Evolutionary conservation across 2,888 invertebrate species (phyloP).

Genomic region (Stratiomys singularior): DNA sequence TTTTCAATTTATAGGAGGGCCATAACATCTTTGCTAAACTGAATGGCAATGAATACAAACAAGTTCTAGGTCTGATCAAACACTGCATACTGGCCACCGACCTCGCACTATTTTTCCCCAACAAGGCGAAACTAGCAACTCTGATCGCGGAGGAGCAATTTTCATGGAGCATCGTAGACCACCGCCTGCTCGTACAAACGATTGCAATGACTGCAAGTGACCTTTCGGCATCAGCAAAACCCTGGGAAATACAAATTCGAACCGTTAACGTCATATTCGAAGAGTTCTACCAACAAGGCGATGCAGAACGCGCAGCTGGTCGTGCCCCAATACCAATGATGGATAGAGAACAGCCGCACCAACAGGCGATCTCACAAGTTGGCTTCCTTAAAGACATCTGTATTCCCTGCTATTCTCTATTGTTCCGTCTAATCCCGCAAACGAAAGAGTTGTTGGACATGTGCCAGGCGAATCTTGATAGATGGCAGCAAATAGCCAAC

Average conservation of each 20-base stretch:
- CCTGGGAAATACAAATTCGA: slow-evolving; percentile 83
- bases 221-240: slow-evolving; percentile 84
- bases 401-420: slow-evolving; percentile 79
- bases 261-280: slow-evolving; percentile 85
- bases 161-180: slow-evolving; percentile 73
- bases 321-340: slow-evolving; percentile 82
- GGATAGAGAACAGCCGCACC: slow-evolving; percentile 78
- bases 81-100: slow-evolving; percentile 89
- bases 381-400: slow-evolving; percentile 85
- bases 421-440: slow-evolving; percentile 75
- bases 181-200: slow-evolving; percentile 77
- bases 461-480: slow-evolving; percentile 71
- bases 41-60: slow-evolving; percentile 77
- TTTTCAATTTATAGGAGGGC: slow-evolving; percentile 75
- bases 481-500: slow-evolving; percentile 68
- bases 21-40: slow-evolving; percentile 85
- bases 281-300: slow-evolving; percentile 83
- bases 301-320: slow-evolving; percentile 76
- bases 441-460: slow-evolving; percentile 77
- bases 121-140: slow-evolving; percentile 72
- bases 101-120: slow-evolving; percentile 82
- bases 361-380: slow-evolving; percentile 81
- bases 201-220: slow-evolving; percentile 87
- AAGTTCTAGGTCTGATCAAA: slow-evolving; percentile 78
- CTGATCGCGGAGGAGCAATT: slow-evolving; percentile 70